Conservation (phyloP, 2,888 invertebrate species). For the Ochlodes sylvanus region DNA sequence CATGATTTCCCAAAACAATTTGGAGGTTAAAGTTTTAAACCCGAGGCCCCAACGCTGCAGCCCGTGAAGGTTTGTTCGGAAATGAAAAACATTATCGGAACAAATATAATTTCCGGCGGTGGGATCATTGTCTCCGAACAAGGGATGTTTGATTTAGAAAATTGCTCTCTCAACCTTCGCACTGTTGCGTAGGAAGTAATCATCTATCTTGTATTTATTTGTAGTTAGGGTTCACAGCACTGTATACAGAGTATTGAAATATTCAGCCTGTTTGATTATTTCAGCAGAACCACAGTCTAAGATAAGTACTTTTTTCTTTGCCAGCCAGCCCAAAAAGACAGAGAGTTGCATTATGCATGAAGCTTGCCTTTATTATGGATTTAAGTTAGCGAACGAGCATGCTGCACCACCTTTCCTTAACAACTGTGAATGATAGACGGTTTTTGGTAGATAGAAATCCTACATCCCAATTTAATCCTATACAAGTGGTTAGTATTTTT, state of each 20-base stretch:
- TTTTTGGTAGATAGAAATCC: too few relatives aligned
- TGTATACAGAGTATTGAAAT: not conserved
- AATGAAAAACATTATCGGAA: conserved; percentile 30
- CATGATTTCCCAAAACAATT: not conserved
- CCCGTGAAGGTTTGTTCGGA: not conserved
- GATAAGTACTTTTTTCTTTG: too few relatives aligned
- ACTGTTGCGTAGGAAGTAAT: not conserved
- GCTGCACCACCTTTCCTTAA: too few relatives aligned
- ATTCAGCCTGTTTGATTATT: too few relatives aligned
- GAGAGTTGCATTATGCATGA: too few relatives aligned
- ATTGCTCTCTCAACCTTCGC: conserved; percentile 5
- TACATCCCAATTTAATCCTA: too few relatives aligned
- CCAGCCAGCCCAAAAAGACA: too few relatives aligned
- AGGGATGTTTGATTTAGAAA: conserved; percentile 14
- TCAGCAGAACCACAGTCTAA: too few relatives aligned
- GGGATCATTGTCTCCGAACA: conserved; percentile 13
- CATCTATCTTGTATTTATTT: not conserved
- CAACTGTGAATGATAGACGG: too few relatives aligned
- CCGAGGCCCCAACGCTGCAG: not conserved
- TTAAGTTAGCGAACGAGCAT: too few relatives aligned
- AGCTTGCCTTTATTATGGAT: too few relatives aligned
- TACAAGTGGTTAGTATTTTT: too few relatives aligned
- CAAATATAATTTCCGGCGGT: conserved; percentile 28
- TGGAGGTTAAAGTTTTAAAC: not conserved
- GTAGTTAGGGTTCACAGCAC: not conserved